Conservation (phyloP, 2,888 invertebrate species). For the Oxytorus armatus region DNA sequence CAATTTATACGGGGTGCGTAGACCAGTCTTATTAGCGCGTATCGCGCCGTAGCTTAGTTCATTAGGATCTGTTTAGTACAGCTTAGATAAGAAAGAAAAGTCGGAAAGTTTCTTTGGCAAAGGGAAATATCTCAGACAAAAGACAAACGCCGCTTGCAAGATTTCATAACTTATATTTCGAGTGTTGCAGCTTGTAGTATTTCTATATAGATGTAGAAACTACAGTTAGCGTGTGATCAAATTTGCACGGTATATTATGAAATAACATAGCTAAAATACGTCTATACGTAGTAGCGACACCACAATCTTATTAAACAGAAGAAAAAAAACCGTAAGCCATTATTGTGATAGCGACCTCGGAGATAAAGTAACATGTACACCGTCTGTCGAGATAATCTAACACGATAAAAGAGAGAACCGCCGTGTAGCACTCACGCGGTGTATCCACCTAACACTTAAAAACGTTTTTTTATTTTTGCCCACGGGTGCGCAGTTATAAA, state of each 20-base stretch:
- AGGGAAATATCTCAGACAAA: too few relatives aligned
- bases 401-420: conserved; percentile 56
- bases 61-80: too few relatives aligned
- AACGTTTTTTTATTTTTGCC: conserved; percentile 22
- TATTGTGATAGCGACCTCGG: conserved; percentile 48
- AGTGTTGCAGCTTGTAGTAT: not conserved
- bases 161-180: too few relatives aligned
- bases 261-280: conserved; percentile 1
- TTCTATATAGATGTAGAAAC: not conserved
- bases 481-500: conserved; percentile 56
- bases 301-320: not conserved
- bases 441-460: not conserved
- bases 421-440: not conserved
- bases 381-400: conserved; percentile 53
- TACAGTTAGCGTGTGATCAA: not conserved
- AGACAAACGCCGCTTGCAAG: too few relatives aligned
- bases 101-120: too few relatives aligned
- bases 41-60: too few relatives aligned
- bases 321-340: conserved; percentile 24
- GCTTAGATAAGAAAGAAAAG: too few relatives aligned
- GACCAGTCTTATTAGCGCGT: not conserved
- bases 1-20: conserved; percentile 52
- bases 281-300: not conserved
- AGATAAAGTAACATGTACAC: conserved; percentile 31
- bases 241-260: conserved; percentile 1